These are phyloP conservation scores for Alethe castanea DNA, from an alignment of 2,113 vertebrate species.

Conservation along the genomic window DNA sequence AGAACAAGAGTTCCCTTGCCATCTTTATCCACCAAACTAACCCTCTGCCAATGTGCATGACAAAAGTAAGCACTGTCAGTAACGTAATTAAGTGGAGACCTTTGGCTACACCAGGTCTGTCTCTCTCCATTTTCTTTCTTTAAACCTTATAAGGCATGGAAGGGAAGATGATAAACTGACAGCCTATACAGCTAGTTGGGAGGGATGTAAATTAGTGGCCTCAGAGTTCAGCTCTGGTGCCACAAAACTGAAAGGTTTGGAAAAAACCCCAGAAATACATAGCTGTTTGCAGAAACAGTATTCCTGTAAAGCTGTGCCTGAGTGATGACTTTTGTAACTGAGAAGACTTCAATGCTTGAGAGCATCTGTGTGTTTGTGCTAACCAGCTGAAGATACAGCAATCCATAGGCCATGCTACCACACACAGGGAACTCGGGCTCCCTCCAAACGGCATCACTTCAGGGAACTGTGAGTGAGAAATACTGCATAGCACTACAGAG, in stretches of 20 bases:
- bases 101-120: neutral
- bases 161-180: neutral
- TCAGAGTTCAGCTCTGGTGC: neutral
- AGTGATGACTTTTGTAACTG: neutral
- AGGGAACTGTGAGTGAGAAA: neutral
- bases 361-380: neutral
- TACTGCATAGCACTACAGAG: rapidly evolving
- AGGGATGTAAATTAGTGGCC: neutral
- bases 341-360: neutral
- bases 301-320: neutral
- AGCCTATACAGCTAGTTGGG: neutral
- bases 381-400: neutral
- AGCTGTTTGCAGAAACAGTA: neutral
- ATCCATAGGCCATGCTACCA: neutral
- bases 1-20: neutral
- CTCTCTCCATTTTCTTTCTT: neutral
- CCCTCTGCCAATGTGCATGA: neutral
- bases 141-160: neutral
- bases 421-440: neutral
- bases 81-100: neutral
- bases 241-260: neutral
- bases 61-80: neutral
- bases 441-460: neutral
- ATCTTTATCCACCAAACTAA: neutral
- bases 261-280: neutral